A percentile compares a stretch with the other conserved stretches of the same genome.
Evolutionary conservation across 2,888 invertebrate species (phyloP).

Genomic region (Orthonevra nobilis): DNA sequence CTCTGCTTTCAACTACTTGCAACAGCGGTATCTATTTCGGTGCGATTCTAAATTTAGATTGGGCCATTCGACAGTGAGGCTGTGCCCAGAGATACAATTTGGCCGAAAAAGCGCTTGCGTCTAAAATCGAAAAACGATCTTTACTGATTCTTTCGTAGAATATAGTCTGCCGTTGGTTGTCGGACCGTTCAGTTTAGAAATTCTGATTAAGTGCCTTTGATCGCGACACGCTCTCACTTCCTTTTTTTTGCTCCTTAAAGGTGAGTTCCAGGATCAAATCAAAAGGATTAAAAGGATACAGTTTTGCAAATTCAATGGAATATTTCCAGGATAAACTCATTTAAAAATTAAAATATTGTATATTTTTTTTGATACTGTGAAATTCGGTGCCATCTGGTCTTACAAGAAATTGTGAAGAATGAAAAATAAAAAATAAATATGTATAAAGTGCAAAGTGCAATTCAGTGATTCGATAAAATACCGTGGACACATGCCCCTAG

Average conservation of each 20-base stretch:
- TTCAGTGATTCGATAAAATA: conserved; percentile 6
- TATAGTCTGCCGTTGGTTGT: conserved; percentile 81
- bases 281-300: conserved; percentile 1
- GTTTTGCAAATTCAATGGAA: background rate
- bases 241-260: conserved; percentile 79
- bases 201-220: conserved; percentile 79
- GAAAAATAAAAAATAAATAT: conserved; percentile 3
- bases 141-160: conserved; percentile 75
- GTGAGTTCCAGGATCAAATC: conserved; percentile 77
- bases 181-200: conserved; percentile 80
- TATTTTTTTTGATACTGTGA: too few species aligned
- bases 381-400: too few species aligned
- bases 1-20: conserved; percentile 67
- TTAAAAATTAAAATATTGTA: too few species aligned
- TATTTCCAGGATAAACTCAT: conserved; percentile 30
- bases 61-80: conserved; percentile 47
- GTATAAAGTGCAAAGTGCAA: conserved; percentile 27
- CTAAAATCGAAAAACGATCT: conserved; percentile 75
- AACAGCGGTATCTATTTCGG: conserved; percentile 79
- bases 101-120: conserved; percentile 61
- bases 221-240: conserved; percentile 79
- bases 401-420: too few species aligned
- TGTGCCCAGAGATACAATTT: conserved; percentile 76
- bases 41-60: conserved; percentile 78
- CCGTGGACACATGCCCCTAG: too few species aligned